phyloP scores from a whole-genome alignment of 2,797 vertebrate genomes.

The Myoxocephalus aenaeus region DNA sequence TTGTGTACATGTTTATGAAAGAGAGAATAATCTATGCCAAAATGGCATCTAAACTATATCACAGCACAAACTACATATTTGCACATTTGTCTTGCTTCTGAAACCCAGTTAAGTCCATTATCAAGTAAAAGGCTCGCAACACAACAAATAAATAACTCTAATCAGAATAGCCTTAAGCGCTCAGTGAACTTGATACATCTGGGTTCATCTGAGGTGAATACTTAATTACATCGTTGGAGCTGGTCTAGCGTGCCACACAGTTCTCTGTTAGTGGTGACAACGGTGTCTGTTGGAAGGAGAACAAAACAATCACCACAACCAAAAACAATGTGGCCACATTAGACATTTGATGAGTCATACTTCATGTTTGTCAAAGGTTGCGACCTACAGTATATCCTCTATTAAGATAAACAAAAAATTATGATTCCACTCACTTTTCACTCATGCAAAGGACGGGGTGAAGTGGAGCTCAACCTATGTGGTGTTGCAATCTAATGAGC shows the following conservation, averaged over 20 bases:
- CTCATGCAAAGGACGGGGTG: background rate
- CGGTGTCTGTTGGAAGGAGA: conserved; percentile 12
- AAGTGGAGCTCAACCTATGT: conserved; percentile 30
- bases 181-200: background rate
- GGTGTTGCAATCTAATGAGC: conserved; percentile 43
- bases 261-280: conserved; percentile 19
- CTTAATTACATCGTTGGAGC: conserved; percentile 43
- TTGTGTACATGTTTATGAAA: background rate
- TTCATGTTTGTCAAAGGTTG: conserved; percentile 33
- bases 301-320: conserved; percentile 47
- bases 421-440: background rate
- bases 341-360: background rate
- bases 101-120: background rate
- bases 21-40: background rate
- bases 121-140: conserved; percentile 42
- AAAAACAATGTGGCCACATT: background rate
- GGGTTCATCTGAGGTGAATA: conserved; percentile 59
- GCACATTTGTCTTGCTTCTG: background rate
- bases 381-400: background rate
- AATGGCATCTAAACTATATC: background rate
- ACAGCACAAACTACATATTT: conserved; percentile 1
- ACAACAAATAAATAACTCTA: conserved; percentile 34
- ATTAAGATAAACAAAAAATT: background rate
- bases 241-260: conserved; percentile 38
- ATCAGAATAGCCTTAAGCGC: conserved; percentile 23